Evolutionary conservation across 1,140 invertebrate genomes (phyloP).

Genomic region (Eriosoma lanigerum): DNA sequence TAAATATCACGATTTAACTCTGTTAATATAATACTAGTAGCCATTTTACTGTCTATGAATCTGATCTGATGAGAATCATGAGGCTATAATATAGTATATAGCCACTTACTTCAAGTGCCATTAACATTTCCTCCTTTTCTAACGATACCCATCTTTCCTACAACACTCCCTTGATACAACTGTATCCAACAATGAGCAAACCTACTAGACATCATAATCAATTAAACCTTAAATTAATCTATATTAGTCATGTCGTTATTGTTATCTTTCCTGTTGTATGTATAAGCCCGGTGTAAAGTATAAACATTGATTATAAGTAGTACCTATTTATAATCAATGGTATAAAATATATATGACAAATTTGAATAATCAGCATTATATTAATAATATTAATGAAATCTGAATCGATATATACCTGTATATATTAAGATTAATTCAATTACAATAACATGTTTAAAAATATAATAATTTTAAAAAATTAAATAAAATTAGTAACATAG

Average conservation of each 20-base stretch:
- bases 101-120: slow-evolving; percentile 21
- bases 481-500: no score
- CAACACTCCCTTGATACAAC: not conserved
- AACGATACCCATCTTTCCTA: not conserved
- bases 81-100: not conserved
- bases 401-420: no score
- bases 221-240: no score
- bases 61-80: slow-evolving; percentile 2
- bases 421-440: no score
- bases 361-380: no score
- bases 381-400: no score
- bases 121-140: slow-evolving; percentile 26
- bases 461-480: no score
- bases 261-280: not conserved
- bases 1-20: no score
- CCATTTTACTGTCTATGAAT: not conserved
- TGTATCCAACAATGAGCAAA: not conserved
- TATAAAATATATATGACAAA: no score
- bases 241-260: slow-evolving; percentile 4
- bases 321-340: no score
- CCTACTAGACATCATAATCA: slow-evolving; percentile 34
- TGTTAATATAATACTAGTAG: slow-evolving; percentile 28
- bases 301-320: no score
- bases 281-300: not conserved
- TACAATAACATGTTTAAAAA: no score